Evolutionary conservation across 2,888 invertebrate species (phyloP).

Genomic region (Stenodema calcarata): DNA sequence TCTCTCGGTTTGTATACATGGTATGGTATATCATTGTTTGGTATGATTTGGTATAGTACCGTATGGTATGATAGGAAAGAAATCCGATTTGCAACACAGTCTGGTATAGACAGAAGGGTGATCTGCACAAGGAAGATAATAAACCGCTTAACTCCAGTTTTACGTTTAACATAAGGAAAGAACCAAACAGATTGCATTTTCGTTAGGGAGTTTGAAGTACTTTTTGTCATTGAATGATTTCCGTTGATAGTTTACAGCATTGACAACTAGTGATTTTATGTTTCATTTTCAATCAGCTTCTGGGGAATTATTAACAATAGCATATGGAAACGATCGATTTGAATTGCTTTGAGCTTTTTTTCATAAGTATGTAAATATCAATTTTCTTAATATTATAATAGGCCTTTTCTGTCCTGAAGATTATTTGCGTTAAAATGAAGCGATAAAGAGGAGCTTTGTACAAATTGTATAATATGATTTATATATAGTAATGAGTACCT

Average conservation of each 20-base stretch:
- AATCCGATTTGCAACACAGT: too few species aligned
- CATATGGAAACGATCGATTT: background rate
- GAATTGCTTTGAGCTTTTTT: background rate
- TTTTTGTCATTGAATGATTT: background rate
- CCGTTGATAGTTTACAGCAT: background rate
- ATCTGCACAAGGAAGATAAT: too few species aligned
- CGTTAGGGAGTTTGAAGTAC: background rate
- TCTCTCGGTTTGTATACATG: too few species aligned
- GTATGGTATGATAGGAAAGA: too few species aligned
- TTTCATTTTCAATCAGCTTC: background rate
- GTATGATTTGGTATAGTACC: too few species aligned
- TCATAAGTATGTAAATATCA: background rate
- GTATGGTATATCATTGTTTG: too few species aligned
- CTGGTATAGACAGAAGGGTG: too few species aligned
- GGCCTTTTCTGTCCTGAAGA: background rate
- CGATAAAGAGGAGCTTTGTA: constrained; percentile 4
- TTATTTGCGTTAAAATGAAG: background rate
- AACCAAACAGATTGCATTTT: background rate
- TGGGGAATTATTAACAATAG: background rate
- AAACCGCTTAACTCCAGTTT: background rate
- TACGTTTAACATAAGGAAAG: background rate
- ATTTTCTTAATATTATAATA: background rate
- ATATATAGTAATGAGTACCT: constrained; percentile 30
- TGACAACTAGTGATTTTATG: background rate
- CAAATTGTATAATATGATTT: constrained; percentile 38